A percentile compares a stretch with the other conserved stretches of the same genome.
These are phyloP conservation scores for Drosophila ezoana DNA, from an alignment of 2,888 invertebrate genomes.

Conservation along the genomic window DNA sequence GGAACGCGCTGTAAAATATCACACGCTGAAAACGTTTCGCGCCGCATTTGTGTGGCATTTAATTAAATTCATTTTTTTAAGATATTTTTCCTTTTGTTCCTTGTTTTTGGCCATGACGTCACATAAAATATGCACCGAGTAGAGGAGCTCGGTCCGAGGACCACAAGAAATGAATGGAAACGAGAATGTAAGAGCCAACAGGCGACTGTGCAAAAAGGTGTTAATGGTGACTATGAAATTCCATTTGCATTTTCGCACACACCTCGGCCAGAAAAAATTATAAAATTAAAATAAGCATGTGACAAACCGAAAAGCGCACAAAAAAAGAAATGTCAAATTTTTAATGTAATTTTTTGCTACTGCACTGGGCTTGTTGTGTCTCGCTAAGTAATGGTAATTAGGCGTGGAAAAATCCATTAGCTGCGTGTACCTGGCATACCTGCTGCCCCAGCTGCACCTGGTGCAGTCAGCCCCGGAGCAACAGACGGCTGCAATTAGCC, in stretches of 20 bases:
- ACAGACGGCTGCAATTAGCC: slow-evolving; percentile 39
- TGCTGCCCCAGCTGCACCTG: slow-evolving; percentile 15
- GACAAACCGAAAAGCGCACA: slow-evolving; percentile 30
- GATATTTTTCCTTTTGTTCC: slow-evolving; percentile 7
- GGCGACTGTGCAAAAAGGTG: slow-evolving; percentile 72
- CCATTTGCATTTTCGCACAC: slow-evolving; percentile 73
- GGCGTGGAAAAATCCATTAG: slow-evolving; percentile 78
- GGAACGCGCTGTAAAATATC: slow-evolving; percentile 59
- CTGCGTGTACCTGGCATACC: slow-evolving; percentile 13
- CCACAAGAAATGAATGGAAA: slow-evolving; percentile 42
- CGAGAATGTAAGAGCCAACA: slow-evolving; percentile 48
- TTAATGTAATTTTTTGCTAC: slow-evolving; percentile 72
- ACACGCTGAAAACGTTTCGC: slow-evolving; percentile 67
- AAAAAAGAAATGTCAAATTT: slow-evolving; percentile 45
- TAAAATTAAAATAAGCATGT: slow-evolving; percentile 51
- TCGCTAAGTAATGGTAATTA: slow-evolving; percentile 76
- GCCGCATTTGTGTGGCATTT: slow-evolving; percentile 78
- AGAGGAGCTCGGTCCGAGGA: slow-evolving; percentile 21
- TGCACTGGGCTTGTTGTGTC: slow-evolving; percentile 13
- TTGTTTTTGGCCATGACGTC: slow-evolving; percentile 40
- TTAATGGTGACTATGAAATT: slow-evolving; percentile 81
- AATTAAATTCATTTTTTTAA: slow-evolving; percentile 74
- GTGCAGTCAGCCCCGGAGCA: slow-evolving; percentile 24
- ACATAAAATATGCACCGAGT: slow-evolving; percentile 67
- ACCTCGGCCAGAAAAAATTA: slow-evolving; percentile 42